These are phyloP conservation scores for Micromys minutus DNA, from an alignment of 2,113 vertebrate genomes.

Conservation along the genomic window DNA sequence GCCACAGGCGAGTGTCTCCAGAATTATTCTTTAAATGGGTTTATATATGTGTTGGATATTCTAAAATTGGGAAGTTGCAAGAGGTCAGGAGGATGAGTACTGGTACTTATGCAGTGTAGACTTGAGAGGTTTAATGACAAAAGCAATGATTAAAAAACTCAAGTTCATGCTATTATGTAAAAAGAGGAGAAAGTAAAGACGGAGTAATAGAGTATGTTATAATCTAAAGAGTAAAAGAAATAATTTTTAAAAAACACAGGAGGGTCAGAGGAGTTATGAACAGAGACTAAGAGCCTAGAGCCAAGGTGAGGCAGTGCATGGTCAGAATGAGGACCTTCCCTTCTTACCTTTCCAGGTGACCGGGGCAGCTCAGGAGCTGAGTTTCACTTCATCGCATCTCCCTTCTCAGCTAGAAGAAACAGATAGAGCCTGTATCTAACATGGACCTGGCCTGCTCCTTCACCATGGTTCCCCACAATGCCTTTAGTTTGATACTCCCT, in stretches of 20 bases:
- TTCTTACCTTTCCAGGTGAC: not conserved
- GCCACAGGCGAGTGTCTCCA: constrained; percentile 55
- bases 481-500: not conserved
- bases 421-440: not conserved
- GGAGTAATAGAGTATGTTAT: no score
- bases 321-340: not conserved
- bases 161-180: not conserved
- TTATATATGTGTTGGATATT: not conserved
- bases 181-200: not conserved
- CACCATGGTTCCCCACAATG: not conserved
- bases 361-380: not conserved
- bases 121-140: not conserved
- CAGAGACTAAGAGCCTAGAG: not conserved
- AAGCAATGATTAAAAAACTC: not conserved
- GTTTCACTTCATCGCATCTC: not conserved
- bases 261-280: not conserved
- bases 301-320: no score
- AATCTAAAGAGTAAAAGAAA: not conserved
- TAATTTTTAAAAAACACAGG: no score
- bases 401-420: not conserved
- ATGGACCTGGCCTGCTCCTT: not conserved
- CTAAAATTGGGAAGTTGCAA: not conserved
- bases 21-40: no score
- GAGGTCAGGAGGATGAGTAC: no score
- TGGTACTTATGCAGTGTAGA: not conserved